These are phyloP conservation scores for Lucinisca nassula DNA, from an alignment of 2,888 invertebrate species.

Conservation along the genomic window DNA sequence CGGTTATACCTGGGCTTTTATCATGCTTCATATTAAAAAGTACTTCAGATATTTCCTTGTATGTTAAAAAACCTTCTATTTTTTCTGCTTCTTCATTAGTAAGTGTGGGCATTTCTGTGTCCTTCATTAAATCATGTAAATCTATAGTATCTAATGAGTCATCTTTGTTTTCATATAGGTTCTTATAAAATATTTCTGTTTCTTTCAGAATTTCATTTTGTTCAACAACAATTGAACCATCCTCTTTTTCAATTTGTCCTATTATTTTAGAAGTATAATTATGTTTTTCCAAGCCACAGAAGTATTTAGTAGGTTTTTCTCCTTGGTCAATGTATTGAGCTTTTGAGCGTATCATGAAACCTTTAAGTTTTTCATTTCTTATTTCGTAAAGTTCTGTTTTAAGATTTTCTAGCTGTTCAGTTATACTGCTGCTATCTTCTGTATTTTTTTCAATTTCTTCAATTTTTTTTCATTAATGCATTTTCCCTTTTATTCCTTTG, in stretches of 20 bases:
- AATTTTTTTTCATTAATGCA: not conserved
- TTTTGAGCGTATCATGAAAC: slow-evolving; percentile 4
- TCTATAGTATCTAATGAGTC: not conserved
- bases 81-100: too few species aligned
- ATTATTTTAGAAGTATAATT: not conserved
- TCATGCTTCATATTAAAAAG: too few species aligned
- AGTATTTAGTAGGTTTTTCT: slow-evolving; percentile 16
- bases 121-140: too few species aligned
- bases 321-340: slow-evolving; percentile 7
- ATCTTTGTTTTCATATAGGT: not conserved
- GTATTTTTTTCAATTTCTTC: not conserved
- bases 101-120: too few species aligned
- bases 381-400: not conserved
- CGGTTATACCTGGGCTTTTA: too few species aligned
- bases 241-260: not conserved
- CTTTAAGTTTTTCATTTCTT: slow-evolving; percentile 16
- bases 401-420: not conserved
- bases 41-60: too few species aligned
- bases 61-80: too few species aligned
- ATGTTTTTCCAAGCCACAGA: slow-evolving; percentile 3
- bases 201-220: slow-evolving; percentile 4
- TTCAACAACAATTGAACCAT: not conserved
- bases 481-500: not conserved
- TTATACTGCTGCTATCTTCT: not conserved
- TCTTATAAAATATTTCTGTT: too few species aligned